Evolutionary conservation across 2,888 invertebrate genomes (phyloP), one percentile per base, ranked within the genome.

Genomic region (Brachyptera risi): DNA sequence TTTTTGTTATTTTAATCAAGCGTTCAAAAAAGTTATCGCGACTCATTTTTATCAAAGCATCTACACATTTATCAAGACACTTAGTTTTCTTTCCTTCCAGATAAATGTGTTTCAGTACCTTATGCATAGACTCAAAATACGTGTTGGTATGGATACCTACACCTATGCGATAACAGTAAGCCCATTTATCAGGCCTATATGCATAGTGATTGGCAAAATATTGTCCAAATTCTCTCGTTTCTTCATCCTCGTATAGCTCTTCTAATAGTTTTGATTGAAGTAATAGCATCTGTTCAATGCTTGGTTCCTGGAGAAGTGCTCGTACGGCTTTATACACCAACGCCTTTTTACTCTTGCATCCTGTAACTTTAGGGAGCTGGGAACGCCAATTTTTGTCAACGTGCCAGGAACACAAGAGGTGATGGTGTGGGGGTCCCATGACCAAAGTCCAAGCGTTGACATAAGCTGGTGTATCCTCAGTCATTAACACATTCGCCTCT

Each of bases 401-500:
- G 54, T 68, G 68, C 71, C 70, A 71, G 2, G 65, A 54, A 58
- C 68, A 69, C 50, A 66, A 63, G 27, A 69, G 44, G 27, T 58
- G 26, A 23, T 62, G 42, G 23, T 37, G 42, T 26, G 60, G 44
- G 13, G 23, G 31, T 11, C 31, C 31, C 31, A 31, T 31, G 11
- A 31, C 31, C 11, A 7, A 5, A 31, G 7, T 7, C 31, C 31
- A 31, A 7, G 31, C 31, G 11, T 31, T 31, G 11, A 7, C 5
- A 31, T 31, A 31, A 7, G 31, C 31, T 5, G 31, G 31, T 31
- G 31, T 11, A 31, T 31, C 31, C 7, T 31, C 31, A 11, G 31
- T 31, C 31, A 31, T 31, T 7, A 31, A 31, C 11, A 31, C 31
- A 31, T 31, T 31, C 7, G 31, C 31, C 5, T 31, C 31, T 5